phyloP scores from a whole-genome alignment of 1,140 invertebrate species.

The Mamestra configurata region DNA sequence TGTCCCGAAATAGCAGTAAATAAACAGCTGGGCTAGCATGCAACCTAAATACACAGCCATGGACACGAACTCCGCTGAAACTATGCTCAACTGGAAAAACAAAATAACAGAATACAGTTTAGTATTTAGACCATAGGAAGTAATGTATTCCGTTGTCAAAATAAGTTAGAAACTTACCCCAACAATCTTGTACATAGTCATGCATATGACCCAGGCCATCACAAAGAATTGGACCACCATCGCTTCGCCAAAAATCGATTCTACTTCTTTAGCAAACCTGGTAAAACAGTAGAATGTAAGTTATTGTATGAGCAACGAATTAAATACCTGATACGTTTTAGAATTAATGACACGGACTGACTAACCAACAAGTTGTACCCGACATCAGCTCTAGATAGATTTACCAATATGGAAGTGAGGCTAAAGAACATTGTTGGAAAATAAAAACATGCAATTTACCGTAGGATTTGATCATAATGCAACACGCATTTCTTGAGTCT shows the following conservation, averaged over 20 bases:
- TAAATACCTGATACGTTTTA: no score
- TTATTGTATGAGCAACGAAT: no score
- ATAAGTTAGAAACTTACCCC: constrained; percentile 64
- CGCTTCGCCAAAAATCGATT: constrained; percentile 73
- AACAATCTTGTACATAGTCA: constrained; percentile 77
- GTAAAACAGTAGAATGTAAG: constrained; percentile 41
- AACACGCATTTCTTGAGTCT: constrained; percentile 65
- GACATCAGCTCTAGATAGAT: no score
- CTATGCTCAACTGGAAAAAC: constrained; percentile 68
- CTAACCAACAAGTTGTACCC: no score
- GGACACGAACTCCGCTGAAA: constrained; percentile 70
- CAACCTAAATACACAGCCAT: constrained; percentile 71
- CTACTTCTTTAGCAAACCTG: constrained; percentile 73
- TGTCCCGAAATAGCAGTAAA: constrained; percentile 78
- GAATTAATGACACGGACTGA: no score
- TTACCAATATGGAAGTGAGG: no score
- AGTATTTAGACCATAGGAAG: no score
- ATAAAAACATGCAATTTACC: constrained; percentile 64
- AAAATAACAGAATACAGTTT: background rate
- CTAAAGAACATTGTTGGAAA: no score
- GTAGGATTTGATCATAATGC: constrained; percentile 69
- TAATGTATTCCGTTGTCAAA: no score
- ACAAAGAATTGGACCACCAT: constrained; percentile 72
- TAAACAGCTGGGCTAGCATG: constrained; percentile 75
- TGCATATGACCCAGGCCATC: constrained; percentile 78